Conservation (phyloP, 2,113 vertebrate species). For the Burhinus bistriatus region DNA sequence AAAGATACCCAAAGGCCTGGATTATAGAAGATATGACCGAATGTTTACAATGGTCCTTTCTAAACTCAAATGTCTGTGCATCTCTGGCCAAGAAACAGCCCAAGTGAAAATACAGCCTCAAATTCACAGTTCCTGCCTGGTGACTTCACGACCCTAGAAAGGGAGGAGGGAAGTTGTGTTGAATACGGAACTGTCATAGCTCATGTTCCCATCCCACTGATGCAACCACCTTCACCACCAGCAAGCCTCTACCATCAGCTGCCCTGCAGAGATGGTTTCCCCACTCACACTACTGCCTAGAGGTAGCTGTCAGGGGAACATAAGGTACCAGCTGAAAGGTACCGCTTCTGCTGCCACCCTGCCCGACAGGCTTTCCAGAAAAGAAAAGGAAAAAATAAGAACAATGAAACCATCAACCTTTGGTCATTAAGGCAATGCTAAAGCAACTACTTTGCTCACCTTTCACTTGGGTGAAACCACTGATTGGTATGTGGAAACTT, state of each 20-base stretch:
- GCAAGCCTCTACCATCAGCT: not conserved
- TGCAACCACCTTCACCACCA: accelerated
- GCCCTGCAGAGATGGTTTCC: not conserved
- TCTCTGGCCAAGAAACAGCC: not conserved
- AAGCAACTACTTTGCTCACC: not conserved
- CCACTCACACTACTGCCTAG: accelerated
- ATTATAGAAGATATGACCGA: not conserved
- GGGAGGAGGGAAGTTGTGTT: not conserved
- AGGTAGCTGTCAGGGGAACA: not conserved
- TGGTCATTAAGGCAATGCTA: not conserved
- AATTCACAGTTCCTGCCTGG: not conserved
- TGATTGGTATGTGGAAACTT: not conserved
- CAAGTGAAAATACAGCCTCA: not conserved
- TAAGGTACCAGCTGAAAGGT: not conserved
- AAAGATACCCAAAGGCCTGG: not conserved
- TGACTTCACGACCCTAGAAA: not conserved
- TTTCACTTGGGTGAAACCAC: not conserved
- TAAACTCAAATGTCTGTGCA: not conserved
- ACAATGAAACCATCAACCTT: accelerated
- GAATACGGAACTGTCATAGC: not conserved
- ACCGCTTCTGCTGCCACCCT: not conserved
- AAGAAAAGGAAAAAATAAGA: not conserved
- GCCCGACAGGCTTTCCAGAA: not conserved
- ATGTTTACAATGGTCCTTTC: not conserved
- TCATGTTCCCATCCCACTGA: not conserved